A percentile compares a stretch with the other conserved stretches of the same genome.
Conservation (phyloP, 2,888 invertebrate species). For the Strigamia crassipes region DNA sequence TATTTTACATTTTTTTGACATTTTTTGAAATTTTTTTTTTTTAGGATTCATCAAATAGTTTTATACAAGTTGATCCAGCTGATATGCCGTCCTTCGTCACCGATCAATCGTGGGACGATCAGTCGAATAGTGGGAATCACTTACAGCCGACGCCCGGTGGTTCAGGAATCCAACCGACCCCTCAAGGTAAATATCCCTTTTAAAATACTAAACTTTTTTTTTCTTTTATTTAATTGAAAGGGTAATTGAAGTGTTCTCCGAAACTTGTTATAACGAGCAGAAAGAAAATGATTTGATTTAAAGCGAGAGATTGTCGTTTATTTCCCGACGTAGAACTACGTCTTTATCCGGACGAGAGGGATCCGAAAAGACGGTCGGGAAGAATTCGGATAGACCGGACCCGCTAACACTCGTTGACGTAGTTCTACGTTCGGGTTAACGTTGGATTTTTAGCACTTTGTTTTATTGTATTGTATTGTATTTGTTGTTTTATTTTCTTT, state of each 20-base stretch:
- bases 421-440: too few relatives aligned
- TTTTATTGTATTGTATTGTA: too few relatives aligned
- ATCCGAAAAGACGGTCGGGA: too few relatives aligned
- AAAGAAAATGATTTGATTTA: too few relatives aligned
- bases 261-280: background rate
- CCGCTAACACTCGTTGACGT: too few relatives aligned
- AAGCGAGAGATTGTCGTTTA: too few relatives aligned
- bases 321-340: too few relatives aligned
- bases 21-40: background rate
- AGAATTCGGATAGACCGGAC: too few relatives aligned
- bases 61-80: background rate
- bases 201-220: background rate
- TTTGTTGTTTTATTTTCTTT: too few relatives aligned
- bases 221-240: background rate
- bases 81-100: slow-evolving; percentile 4
- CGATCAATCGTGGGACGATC: background rate
- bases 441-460: background rate
- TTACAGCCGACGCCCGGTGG: background rate
- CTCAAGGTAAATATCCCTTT: slow-evolving; percentile 12
- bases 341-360: too few relatives aligned
- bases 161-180: background rate
- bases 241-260: background rate
- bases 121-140: background rate
- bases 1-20: too few relatives aligned
- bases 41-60: background rate